Evolutionary conservation across 2,113 vertebrate genomes (phyloP), one percentile per base, ranked within the genome.

Genomic region (Anser cygnoides): DNA sequence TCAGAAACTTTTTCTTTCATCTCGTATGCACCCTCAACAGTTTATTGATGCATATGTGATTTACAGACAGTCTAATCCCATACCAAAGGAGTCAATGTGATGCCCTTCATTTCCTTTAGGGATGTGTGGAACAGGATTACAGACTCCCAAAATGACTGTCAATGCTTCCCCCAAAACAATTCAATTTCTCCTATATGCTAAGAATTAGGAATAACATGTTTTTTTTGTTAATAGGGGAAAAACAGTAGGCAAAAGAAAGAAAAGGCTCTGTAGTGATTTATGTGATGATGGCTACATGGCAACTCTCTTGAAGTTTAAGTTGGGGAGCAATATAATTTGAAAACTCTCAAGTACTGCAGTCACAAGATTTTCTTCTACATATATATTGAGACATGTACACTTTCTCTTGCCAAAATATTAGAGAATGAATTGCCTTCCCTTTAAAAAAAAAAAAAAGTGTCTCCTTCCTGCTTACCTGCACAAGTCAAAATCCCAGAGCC

Each of bases 391-490:
- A 9, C 15, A 74, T 65, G 25, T 12, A 21, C 4, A 25, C 26
- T 58, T 73, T 57, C 22, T 78, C 35, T 72, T 65, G 8, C 41
- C 74, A 2, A 3, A 83, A 80, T 3, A 46, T 11, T 68, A 55
- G 16, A 76, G 75, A 86, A 62, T 13, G 11, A 68, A 59, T 46
- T 65, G 10, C 26, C 9, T 70, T 75, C 33, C 29, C 15, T 83
- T 72, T 13, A 59, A 86, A 88, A 22, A 63, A 39, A 21, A n/a
- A n/a, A 0, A 23, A 13, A 13, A 2, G 0, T 31, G 12, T 58
- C 7, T 58, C 71, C 31, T 50, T 74, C 44, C 31, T 61, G 22
- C 44, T 92, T 25, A n/a, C 18, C 29, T 3, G 1, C 9, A 79
- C 3, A 72, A 67, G 65, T 37, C 22, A 84, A 75, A 84, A 54